A percentile compares a stretch with the other conserved stretches of the same genome.
phyloP scores from a whole-genome alignment of 2,797 vertebrate genomes.

The Glossophaga mutica region DNA sequence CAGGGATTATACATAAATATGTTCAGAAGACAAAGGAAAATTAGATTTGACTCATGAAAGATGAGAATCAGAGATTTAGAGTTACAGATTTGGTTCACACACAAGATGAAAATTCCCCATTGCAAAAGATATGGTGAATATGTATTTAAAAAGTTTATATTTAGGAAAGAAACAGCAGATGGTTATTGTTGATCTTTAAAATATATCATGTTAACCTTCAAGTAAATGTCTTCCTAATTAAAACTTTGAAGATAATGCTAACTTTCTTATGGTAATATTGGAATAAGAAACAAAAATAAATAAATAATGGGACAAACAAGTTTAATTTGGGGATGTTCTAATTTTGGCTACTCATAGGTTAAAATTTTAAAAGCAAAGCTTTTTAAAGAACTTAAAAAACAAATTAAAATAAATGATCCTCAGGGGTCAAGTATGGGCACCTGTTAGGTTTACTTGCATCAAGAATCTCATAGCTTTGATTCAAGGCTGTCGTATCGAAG shows the following conservation, averaged over 20 bases:
- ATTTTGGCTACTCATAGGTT: neutral
- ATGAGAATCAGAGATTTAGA: neutral
- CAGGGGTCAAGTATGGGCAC: neutral
- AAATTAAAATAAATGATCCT: neutral
- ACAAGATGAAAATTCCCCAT: neutral
- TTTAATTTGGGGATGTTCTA: neutral
- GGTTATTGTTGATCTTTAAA: neutral
- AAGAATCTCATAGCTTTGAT: slow-evolving; percentile 24
- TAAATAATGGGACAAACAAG: neutral
- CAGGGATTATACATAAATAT: neutral
- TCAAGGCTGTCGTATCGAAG: neutral
- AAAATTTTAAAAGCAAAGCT: slow-evolving; percentile 6
- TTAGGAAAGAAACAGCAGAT: neutral
- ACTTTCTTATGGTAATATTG: neutral
- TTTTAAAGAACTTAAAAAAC: neutral
- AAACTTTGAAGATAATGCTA: neutral
- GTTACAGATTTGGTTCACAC: neutral
- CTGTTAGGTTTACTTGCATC: neutral
- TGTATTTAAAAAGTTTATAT: neutral
- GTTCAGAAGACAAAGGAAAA: slow-evolving; percentile 25
- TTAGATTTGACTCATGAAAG: neutral
- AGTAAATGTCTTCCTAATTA: slow-evolving; percentile 18
- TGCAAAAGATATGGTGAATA: neutral
- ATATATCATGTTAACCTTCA: neutral
- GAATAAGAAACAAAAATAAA: slow-evolving; percentile 5